These are phyloP conservation scores for Plagiodera versicolora DNA, from an alignment of 2,888 invertebrate genomes.

Conservation along the genomic window DNA sequence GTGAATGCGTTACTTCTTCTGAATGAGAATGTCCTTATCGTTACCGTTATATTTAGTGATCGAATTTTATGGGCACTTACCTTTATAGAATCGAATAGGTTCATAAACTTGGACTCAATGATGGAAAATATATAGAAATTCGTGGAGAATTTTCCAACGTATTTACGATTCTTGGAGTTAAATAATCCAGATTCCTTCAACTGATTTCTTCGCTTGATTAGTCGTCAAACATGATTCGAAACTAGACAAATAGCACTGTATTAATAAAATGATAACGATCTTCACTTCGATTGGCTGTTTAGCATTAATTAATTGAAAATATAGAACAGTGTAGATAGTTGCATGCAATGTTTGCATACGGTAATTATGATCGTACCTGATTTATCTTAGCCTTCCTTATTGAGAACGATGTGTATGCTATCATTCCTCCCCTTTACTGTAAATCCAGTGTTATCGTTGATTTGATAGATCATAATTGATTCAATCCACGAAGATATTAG, in stretches of 20 bases:
- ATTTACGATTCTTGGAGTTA: neutral
- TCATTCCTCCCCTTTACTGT: neutral
- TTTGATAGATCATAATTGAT: neutral
- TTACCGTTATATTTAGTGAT: no score
- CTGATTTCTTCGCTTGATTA: slow-evolving; percentile 36
- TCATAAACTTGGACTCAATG: no score
- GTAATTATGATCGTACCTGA: slow-evolving; percentile 21
- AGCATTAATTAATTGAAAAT: slow-evolving; percentile 45
- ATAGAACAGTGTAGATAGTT: slow-evolving; percentile 31
- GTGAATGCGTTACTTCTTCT: slow-evolving; percentile 2
- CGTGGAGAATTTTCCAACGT: no score
- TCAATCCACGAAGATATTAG: neutral
- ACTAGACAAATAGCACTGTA: slow-evolving; percentile 40
- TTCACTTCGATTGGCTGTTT: slow-evolving; percentile 40
- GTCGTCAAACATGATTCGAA: slow-evolving; percentile 34
- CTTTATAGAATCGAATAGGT: no score
- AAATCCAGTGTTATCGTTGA: neutral
- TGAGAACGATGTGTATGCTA: slow-evolving; percentile 10
- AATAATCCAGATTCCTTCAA: slow-evolving; percentile 9
- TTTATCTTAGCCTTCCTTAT: slow-evolving; percentile 24
- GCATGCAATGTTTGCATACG: slow-evolving; percentile 27
- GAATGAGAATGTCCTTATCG: neutral
- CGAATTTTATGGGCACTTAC: no score
- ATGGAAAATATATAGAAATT: no score
- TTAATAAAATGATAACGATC: slow-evolving; percentile 39